phyloP scores from a whole-genome alignment of 2,797 vertebrate genomes.

The Gymnopithys bicolor region DNA sequence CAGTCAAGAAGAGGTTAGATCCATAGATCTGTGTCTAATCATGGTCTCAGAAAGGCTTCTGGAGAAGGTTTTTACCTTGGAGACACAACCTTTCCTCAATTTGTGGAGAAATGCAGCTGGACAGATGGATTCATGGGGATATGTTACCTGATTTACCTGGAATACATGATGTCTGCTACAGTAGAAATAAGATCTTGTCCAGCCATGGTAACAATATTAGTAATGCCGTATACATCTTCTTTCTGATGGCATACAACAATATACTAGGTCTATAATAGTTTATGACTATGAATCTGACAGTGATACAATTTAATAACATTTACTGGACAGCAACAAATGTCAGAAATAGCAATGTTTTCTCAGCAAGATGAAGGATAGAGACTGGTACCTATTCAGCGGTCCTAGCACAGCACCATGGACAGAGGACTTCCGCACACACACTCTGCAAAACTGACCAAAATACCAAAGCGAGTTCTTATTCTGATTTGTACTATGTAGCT shows the following conservation, averaged over 20 bases:
- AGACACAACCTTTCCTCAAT: not conserved
- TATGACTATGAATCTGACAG: not conserved
- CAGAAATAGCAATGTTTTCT: not conserved
- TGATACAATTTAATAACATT: not conserved
- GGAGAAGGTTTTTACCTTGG: not conserved
- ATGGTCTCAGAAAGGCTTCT: not conserved
- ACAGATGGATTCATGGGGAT: not conserved
- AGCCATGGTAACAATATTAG: not conserved
- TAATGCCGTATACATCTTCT: not conserved
- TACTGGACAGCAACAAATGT: not conserved
- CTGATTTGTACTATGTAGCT: not conserved
- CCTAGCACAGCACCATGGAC: not conserved
- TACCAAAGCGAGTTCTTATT: not conserved
- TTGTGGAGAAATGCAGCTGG: not conserved
- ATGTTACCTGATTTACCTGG: not conserved
- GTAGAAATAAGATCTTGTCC: not conserved
- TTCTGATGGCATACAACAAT: not conserved
- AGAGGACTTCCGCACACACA: fast-evolving
- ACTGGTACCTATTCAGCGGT: fast-evolving
- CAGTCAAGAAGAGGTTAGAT: not conserved
- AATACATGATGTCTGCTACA: not conserved
- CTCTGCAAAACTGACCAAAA: not conserved
- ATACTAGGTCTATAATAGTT: not conserved
- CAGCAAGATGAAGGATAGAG: fast-evolving
- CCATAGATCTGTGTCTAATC: not conserved